Evolutionary conservation across 2,888 invertebrate species (phyloP), one percentile per base, ranked within the genome.

Genomic region (Protophormia terraenovae): DNA sequence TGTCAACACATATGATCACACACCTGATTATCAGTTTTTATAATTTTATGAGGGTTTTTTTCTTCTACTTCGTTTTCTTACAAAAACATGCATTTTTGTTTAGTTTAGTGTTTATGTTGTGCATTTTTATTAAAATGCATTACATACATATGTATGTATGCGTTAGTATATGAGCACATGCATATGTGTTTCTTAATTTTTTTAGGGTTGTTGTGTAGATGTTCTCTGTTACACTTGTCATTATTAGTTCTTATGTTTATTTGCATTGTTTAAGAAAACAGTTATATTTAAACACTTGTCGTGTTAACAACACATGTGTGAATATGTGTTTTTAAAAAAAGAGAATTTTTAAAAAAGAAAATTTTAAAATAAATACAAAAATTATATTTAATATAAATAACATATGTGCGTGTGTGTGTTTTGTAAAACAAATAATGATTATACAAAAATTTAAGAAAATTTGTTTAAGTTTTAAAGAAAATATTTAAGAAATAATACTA

Each of bases 11-110:
- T 80, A 87, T 89, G 88, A 79, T 88, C 87, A 88, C 89, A 88
- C 90, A 90, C 90, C 90, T 90, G 89, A 90, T 90, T 90, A 90
- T 87, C 89, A 41, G 41, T 58, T 50, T 55, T 60, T 47, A 50
- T 66, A 53, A 41, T 80, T 75, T 80, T 78, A 77, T 81, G 77
- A 82, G 77, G 73, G 78, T 78, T 75, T 72, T 24, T 55, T 50
- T 75, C n/a, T 35, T 16, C 24, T 50, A 3, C 32, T 67, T 62
- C 14, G 60, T 14, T 29, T 29, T 29, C 7, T 8, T 6, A 35
- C 58, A 14, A 32, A 19, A 72, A 12, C 53, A 35, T 50, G 58
- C 67, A 60, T 67, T 78, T 71, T 58, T 29, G 35, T 58, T 35
- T 66, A n/a, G n/a, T n/a, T n/a, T n/a, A 45, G 60, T 67, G 60